phyloP scores from a whole-genome alignment of 2,888 invertebrate genomes.

The Dolomedes plantarius region DNA sequence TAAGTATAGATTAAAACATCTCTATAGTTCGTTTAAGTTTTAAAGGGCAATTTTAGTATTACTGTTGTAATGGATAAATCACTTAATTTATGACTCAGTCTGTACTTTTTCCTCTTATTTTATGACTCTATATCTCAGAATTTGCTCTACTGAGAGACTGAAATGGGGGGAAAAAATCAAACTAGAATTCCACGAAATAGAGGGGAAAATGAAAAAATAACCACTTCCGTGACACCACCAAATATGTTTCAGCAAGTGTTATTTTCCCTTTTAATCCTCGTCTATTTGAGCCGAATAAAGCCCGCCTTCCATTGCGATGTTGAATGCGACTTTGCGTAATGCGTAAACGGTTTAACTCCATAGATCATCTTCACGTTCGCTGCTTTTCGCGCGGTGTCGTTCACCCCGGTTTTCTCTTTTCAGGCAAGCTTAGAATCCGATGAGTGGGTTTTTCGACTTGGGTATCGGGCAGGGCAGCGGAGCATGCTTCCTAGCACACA shows the following conservation, averaged over 20 bases:
- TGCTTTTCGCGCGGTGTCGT: background rate
- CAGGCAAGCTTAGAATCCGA: background rate
- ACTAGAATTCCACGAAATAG: no score
- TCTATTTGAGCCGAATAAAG: background rate
- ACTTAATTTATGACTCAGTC: no score
- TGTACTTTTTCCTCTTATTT: no score
- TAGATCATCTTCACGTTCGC: background rate
- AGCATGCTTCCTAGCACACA: constrained; percentile 27
- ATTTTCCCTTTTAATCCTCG: background rate
- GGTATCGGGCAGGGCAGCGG: background rate
- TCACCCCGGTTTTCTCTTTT: background rate
- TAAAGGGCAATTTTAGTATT: no score
- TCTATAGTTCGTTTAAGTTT: no score
- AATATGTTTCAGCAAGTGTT: background rate
- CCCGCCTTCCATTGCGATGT: background rate
- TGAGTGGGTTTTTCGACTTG: background rate
- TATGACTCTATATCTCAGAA: no score
- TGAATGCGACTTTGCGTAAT: background rate
- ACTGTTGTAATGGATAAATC: no score
- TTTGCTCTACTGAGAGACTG: no score
- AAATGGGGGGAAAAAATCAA: no score
- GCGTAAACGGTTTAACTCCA: background rate
- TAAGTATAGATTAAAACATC: no score
- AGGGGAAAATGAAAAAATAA: no score
- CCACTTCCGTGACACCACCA: no score